Percentiles rank a stretch among this genome's conserved stretches.
Evolutionary conservation across 2,888 invertebrate species (phyloP).

Genomic region (Catocala sponsa): DNA sequence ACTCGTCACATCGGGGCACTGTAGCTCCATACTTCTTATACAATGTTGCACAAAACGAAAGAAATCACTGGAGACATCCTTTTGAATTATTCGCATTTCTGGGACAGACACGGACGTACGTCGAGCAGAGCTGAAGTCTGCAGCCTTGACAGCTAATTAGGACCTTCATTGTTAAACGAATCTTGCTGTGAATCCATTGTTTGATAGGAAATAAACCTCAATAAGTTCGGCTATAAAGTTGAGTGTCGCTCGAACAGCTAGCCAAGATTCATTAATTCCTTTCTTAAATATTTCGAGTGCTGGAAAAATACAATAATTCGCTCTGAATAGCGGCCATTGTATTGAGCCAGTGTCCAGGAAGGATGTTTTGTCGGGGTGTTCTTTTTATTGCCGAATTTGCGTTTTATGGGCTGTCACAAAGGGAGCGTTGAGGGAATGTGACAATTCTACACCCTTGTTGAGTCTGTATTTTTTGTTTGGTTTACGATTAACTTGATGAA

Average conservation of each 20-base stretch:
- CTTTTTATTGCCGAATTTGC: conserved; percentile 87
- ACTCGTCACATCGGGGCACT: neutral
- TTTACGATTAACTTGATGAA: conserved; percentile 54
- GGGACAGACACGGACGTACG: conserved; percentile 75
- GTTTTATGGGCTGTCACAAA: conserved; percentile 84
- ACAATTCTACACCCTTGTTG: conserved; percentile 74
- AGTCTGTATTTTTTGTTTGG: conserved; percentile 63
- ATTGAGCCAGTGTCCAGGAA: conserved; percentile 87
- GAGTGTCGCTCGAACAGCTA: conserved; percentile 53
- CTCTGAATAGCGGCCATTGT: conserved; percentile 83
- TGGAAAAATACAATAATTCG: conserved; percentile 87
- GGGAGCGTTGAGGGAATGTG: conserved; percentile 78
- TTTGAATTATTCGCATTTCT: conserved; percentile 85
- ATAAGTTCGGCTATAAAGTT: conserved; percentile 58
- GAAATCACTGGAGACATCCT: conserved; percentile 82
- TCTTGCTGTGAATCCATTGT: conserved; percentile 68
- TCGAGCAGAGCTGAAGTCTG: conserved; percentile 70
- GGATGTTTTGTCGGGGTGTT: conserved; percentile 83
- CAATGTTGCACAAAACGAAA: conserved; percentile 78
- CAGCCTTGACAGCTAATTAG: conserved; percentile 87
- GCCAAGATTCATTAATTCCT: conserved; percentile 79
- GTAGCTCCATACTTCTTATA: conserved; percentile 55
- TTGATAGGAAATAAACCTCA: conserved; percentile 55
- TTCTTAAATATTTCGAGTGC: conserved; percentile 84
- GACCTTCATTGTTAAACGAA: conserved; percentile 84